Conservation (phyloP, 2,888 invertebrate species). For the Xanthia togata region DNA sequence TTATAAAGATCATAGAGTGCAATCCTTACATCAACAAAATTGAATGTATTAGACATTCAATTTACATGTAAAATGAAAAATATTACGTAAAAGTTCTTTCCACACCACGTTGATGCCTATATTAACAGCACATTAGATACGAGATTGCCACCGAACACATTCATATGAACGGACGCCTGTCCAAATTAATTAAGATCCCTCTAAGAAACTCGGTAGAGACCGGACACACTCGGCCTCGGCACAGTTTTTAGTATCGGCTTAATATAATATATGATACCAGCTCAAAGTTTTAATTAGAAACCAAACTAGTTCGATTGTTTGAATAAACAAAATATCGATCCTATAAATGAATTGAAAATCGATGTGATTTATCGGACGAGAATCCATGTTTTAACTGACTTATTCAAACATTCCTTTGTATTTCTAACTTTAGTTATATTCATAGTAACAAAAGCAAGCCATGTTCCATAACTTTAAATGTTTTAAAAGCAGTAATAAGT, state of each 20-base stretch:
- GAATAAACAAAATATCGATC: conserved; percentile 42
- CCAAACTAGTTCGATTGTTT: conserved; percentile 50
- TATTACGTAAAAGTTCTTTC: conserved; percentile 40
- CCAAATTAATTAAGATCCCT: conserved; percentile 61
- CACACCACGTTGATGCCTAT: conserved; percentile 8
- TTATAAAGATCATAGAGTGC: no score
- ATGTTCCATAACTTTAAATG: conserved; percentile 25
- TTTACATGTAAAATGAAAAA: conserved; percentile 8
- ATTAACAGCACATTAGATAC: conserved; percentile 46
- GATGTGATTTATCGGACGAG: conserved; percentile 41
- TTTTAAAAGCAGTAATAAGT: conserved; percentile 51
- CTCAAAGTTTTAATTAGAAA: conserved; percentile 49
- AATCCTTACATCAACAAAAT: no score
- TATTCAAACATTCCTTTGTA: conserved; percentile 31
- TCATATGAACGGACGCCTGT: conserved; percentile 53
- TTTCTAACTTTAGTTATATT: conserved; percentile 15
- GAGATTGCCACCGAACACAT: conserved; percentile 55
- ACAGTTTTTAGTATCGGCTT: conserved; percentile 50
- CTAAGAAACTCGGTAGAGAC: conserved; percentile 35
- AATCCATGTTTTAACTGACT: conserved; percentile 38
- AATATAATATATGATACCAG: conserved; percentile 53
- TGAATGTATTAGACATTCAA: background rate
- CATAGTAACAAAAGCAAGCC: conserved; percentile 10
- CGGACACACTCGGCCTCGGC: conserved; percentile 59
- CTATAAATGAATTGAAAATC: conserved; percentile 39